phyloP scores from a whole-genome alignment of 2,797 vertebrate genomes.

The Myotis vivesi region DNA sequence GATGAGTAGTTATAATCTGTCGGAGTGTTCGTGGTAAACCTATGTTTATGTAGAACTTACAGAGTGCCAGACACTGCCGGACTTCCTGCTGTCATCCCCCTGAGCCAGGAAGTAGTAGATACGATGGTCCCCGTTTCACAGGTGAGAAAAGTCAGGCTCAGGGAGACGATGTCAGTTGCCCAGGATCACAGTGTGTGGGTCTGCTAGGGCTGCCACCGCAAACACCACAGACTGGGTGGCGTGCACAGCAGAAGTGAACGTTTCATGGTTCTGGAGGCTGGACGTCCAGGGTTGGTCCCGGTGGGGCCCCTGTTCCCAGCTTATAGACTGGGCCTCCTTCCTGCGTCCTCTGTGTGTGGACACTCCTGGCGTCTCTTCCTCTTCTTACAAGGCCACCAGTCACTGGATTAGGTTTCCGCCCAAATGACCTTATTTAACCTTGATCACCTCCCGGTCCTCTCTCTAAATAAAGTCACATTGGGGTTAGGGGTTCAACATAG shows the following conservation, averaged over 20 bases:
- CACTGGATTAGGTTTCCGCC: not conserved
- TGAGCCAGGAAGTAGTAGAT: accelerated
- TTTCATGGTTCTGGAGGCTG: not conserved
- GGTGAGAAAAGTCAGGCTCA: no score
- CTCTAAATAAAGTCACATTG: not conserved
- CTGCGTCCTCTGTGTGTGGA: accelerated
- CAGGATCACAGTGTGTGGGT: accelerated
- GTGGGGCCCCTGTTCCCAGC: not conserved
- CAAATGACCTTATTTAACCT: not conserved
- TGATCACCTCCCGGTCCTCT: accelerated
- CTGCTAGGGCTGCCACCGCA: accelerated
- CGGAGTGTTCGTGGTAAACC: accelerated
- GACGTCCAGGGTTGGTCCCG: accelerated
- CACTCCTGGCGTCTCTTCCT: accelerated
- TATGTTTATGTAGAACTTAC: accelerated
- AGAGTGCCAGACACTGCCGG: accelerated
- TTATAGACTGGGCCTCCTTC: accelerated
- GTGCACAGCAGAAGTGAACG: accelerated
- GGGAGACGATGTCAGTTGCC: not conserved
- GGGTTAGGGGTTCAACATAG: not conserved
- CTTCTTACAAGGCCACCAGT: accelerated
- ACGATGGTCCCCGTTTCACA: accelerated
- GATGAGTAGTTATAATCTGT: accelerated
- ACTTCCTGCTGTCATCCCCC: accelerated
- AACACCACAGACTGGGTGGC: accelerated